phyloP scores from a whole-genome alignment of 2,113 vertebrate genomes.

The Phaethornis superciliosus region DNA sequence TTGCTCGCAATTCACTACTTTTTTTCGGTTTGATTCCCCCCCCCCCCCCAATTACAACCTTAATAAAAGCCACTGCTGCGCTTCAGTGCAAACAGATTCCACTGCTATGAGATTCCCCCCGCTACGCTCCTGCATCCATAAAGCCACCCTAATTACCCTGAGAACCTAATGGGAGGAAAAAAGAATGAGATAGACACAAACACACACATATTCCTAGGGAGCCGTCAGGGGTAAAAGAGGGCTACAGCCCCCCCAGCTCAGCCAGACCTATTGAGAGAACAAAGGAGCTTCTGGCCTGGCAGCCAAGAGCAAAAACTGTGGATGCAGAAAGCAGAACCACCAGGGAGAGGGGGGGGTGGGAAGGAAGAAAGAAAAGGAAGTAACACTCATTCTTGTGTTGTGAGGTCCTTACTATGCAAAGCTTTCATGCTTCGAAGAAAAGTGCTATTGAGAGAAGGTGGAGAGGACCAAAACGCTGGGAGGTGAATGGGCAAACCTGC shows the following conservation, averaged over 20 bases:
- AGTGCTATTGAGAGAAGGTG: conserved; percentile 50
- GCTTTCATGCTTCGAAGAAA: conserved; percentile 20
- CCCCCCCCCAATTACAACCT: not conserved
- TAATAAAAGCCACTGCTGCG: conserved; percentile 3
- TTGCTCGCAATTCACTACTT: not conserved
- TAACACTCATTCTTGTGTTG: conserved; percentile 3
- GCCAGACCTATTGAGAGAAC: not conserved
- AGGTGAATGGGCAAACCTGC: not conserved
- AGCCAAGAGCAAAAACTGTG: not conserved
- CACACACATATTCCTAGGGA: not conserved
- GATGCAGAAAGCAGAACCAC: not conserved
- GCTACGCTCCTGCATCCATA: not conserved
- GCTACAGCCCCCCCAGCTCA: not conserved
- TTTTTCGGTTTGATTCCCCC: not conserved
- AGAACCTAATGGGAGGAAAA: not conserved
- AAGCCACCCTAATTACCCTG: conserved; percentile 27
- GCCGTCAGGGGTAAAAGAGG: not conserved
- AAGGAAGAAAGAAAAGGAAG: conserved; percentile 38
- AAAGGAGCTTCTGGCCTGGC: conserved; percentile 37
- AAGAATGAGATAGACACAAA: not conserved
- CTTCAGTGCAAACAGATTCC: not conserved
- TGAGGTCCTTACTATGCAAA: conserved; percentile 5
- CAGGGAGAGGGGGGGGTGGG: not conserved
- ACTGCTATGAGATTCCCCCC: too few species aligned
- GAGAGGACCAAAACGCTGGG: not conserved